Evolutionary conservation across 2,797 vertebrate genomes (phyloP), one percentile per base, ranked within the genome.

Genomic region (Chlorospingus semifuscus): DNA sequence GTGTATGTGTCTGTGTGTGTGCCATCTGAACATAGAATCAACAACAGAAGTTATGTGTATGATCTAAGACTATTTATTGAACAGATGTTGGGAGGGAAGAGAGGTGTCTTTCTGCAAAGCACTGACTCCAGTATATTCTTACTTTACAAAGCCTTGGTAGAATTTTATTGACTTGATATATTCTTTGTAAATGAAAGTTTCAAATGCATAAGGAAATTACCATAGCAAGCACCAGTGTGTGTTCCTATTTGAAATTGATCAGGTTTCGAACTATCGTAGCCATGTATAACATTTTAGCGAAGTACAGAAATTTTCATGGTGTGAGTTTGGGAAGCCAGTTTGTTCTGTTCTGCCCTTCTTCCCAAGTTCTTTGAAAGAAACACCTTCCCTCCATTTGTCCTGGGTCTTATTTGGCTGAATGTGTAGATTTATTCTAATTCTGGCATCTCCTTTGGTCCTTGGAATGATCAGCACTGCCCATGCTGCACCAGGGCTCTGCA

Each of bases 381-480:
- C 8, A 5, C 22, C 5, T 69, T 83, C 12, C 15, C 18, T 65
- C 17, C 14, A 9, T 91, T 65, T 77, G 29, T 69, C 16, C 30
- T 64, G 27, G 17, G 17, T 52, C 42, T 61, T 79, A 5, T 10
- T 64, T 93, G 34, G 5, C n/a, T 59, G 64, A 37, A 44, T 64
- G 15, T 23, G 11, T 53, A 53, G 29, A 27, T 26, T 34, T 0
- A 2, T 11, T 50, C 9, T 8, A 32, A 29, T 21, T 49, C 32
- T n/a, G 44, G 9, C 12, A 6, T 60, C n/a, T 46, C 0, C 0
- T 87, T 49, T 77, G 17, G 23, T 59, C 41, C 64, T 59, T 14
- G 15, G 68, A 49, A 20, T 34, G 22, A 9, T 39, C 26, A 72
- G 22, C 24, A 8, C 24, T 77, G 85, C 49, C 24, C 21, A 0